These are phyloP conservation scores for Drosophila falleni DNA, from an alignment of 2,888 invertebrate species.

Conservation along the genomic window DNA sequence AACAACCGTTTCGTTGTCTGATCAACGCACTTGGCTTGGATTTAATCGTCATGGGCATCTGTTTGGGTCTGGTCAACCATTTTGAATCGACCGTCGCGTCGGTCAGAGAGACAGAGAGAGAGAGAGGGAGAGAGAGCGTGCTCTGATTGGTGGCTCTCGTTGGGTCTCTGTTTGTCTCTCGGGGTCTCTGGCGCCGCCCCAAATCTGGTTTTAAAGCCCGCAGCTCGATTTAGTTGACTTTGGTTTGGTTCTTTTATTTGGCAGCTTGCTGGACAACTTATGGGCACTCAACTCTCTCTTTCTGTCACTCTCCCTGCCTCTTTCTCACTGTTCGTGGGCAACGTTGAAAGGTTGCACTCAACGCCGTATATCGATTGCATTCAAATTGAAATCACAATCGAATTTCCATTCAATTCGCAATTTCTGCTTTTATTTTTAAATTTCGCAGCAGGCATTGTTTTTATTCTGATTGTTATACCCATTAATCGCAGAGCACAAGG, in stretches of 20 bases:
- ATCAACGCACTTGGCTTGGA: slow-evolving; percentile 28
- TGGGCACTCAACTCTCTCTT: neutral
- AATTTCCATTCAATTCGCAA: slow-evolving; percentile 46
- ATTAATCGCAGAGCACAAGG: slow-evolving; percentile 22
- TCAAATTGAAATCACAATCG: slow-evolving; percentile 63
- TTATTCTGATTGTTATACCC: slow-evolving; percentile 19
- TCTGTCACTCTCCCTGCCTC: neutral
- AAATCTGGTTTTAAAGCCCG: slow-evolving; percentile 28
- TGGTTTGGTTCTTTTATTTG: slow-evolving; percentile 22
- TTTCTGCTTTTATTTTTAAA: slow-evolving; percentile 58
- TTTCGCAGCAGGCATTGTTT: slow-evolving; percentile 50
- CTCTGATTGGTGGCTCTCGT: slow-evolving; percentile 26
- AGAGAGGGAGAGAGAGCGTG: slow-evolving; percentile 1
- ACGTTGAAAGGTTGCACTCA: slow-evolving; percentile 22
- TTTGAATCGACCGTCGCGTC: slow-evolving; percentile 20
- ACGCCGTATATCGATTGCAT: slow-evolving; percentile 53
- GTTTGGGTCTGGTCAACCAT: slow-evolving; percentile 22
- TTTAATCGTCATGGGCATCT: slow-evolving; percentile 18
- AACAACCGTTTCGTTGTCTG: slow-evolving; percentile 35
- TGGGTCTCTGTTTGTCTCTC: neutral
- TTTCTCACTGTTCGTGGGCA: neutral
- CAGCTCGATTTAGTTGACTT: slow-evolving; percentile 6
- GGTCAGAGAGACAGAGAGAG: neutral
- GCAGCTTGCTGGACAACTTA: slow-evolving; percentile 23
- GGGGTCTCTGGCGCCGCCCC: slow-evolving; percentile 26